Percentiles rank a stretch among this genome's conserved stretches.
Evolutionary conservation across 2,888 invertebrate genomes (phyloP).

Genomic region (Clunio marinus): DNA sequence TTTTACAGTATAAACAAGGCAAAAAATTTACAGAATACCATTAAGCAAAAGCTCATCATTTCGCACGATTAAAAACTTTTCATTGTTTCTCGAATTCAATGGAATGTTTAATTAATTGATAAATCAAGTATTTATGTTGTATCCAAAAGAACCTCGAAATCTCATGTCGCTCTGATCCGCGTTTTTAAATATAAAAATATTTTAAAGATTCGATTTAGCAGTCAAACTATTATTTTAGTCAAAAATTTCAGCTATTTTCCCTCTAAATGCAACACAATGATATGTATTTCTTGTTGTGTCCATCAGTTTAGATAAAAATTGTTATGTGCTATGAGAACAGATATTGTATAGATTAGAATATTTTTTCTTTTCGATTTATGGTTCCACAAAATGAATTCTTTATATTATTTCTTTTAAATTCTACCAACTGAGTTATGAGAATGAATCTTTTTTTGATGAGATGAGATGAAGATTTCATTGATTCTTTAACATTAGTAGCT

Average conservation of each 20-base stretch:
- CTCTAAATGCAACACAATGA: background rate
- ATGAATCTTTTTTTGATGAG: background rate
- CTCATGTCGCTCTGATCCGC: too few relatives aligned
- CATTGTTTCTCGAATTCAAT: background rate
- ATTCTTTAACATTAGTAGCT: background rate
- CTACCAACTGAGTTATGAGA: background rate
- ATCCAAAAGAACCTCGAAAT: too few relatives aligned
- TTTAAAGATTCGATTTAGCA: too few relatives aligned
- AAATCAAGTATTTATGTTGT: too few relatives aligned
- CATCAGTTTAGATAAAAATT: too few relatives aligned
- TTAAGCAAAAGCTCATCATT: background rate
- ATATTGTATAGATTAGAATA: too few relatives aligned
- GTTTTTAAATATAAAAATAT: too few relatives aligned
- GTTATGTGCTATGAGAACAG: too few relatives aligned
- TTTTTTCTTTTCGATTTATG: background rate
- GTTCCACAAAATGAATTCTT: background rate
- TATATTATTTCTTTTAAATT: background rate
- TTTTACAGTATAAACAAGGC: conserved; percentile 21
- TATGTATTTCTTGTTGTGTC: too few relatives aligned
- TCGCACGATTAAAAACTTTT: background rate
- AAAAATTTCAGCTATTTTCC: too few relatives aligned
- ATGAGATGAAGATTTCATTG: background rate
- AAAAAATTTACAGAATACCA: background rate
- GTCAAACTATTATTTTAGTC: too few relatives aligned
- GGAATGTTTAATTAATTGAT: background rate